These are phyloP conservation scores for Hippocampus abdominalis DNA, from an alignment of 2,113 vertebrate species.

Conservation along the genomic window DNA sequence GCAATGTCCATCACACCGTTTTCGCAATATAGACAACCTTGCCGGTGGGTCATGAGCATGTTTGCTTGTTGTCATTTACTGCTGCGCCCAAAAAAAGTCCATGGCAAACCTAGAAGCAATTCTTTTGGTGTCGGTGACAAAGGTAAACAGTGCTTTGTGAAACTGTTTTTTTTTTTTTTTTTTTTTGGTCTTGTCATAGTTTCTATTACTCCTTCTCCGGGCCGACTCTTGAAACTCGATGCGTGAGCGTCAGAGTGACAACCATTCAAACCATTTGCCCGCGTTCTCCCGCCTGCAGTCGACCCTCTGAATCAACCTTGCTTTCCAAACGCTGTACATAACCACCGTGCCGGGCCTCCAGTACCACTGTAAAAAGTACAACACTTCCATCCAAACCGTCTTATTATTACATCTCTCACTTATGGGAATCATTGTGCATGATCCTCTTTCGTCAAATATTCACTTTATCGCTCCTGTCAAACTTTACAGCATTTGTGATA, in stretches of 20 bases:
- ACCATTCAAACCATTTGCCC: constrained; percentile 50
- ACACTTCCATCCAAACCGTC: constrained; percentile 31
- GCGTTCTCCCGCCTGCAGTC: constrained; percentile 31
- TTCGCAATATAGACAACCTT: background rate
- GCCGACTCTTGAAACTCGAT: constrained; percentile 40
- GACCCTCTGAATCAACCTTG: constrained; percentile 38
- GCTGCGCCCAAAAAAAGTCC: background rate
- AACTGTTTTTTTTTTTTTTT: constrained; percentile 7
- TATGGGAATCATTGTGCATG: background rate
- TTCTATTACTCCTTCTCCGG: constrained; percentile 19
- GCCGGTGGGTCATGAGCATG: background rate
- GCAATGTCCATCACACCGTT: constrained; percentile 12
- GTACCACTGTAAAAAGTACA: constrained; percentile 54
- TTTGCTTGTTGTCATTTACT: constrained; percentile 5
- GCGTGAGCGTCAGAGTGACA: constrained; percentile 43
- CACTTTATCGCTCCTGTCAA: background rate
- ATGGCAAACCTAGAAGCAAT: constrained; percentile 16
- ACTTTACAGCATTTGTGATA: background rate
- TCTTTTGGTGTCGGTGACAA: constrained; percentile 24
- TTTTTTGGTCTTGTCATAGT: constrained; percentile 4
- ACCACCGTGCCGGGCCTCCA: constrained; percentile 38
- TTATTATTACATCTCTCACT: constrained; percentile 2
- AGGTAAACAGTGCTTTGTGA: constrained; percentile 31
- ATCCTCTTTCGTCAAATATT: background rate
- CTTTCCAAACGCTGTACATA: constrained; percentile 46